Evolutionary conservation across 2,888 invertebrate genomes (phyloP), one percentile per base, ranked within the genome.

Genomic region (Phortica okadai): DNA sequence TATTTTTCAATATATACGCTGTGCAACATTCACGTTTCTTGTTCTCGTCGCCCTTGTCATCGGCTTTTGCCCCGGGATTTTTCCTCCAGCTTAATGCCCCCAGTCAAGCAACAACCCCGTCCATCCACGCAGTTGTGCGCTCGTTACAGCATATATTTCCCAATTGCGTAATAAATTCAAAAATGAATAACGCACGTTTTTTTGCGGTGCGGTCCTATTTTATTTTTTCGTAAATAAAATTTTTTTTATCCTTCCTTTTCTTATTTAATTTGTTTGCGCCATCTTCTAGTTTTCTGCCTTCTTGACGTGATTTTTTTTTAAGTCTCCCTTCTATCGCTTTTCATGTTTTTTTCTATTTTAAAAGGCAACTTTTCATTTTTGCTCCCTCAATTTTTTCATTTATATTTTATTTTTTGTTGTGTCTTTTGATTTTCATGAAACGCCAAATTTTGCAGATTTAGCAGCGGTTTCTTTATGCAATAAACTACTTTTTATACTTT

Each of bases 121-220:
- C 33, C 33, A 2, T 5, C 33, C 33, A 33, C 33, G 56, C 16
- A 56, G 56, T 56, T 56, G 14, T 6, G 16, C 11, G 62, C 62
- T 25, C 56, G 54, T 56, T 14, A 33, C 70, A 21, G 42, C 56
- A 56, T 62, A 11, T 5, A 62, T 82, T 83, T 85, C 83, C 84
- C 86, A 86, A 86, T 86, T 86, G 86, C 85, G 88, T 86, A 86
- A 86, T 88, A 86, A 86, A 86, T 86, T 86, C 84, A 88, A 82
- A 88, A 88, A 86, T 88, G 84, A 88, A 85, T 86, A 86, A 86
- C 86, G 88, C 86, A 86, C 86, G 86, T 86, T 88, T 86, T 83
- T 82, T 79, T 86, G 86, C 82, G 88, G 86, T 85, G 86, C 21
- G 16, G 10, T 45, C 45, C 50, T 69, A 69, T 69, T 44, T 44